These are phyloP conservation scores for Gastrophryne carolinensis DNA, from an alignment of 2,797 vertebrate genomes.

Conservation along the genomic window DNA sequence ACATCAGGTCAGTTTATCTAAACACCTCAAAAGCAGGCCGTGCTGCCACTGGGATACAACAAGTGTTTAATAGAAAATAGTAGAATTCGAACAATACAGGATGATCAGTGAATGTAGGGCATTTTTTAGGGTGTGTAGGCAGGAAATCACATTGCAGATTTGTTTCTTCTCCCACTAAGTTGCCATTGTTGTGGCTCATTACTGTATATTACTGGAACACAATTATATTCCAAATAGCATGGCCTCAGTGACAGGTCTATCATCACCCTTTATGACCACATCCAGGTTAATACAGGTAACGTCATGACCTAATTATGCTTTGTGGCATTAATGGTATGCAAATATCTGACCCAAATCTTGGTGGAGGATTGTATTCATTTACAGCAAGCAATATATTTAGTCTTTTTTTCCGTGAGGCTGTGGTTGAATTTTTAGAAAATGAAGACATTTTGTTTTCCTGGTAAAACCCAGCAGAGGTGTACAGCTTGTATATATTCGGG, in stretches of 20 bases:
- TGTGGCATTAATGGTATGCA: neutral
- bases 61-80: neutral
- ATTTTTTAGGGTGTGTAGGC: conserved; percentile 58
- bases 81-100: neutral
- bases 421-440: neutral
- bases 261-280: neutral
- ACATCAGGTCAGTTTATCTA: too few species aligned
- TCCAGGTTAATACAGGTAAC: neutral
- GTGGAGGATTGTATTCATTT: neutral
- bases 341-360: conserved; percentile 13
- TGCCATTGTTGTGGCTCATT: conserved; percentile 46
- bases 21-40: neutral
- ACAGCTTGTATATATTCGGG: neutral
- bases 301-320: neutral
- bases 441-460: neutral
- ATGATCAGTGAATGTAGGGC: neutral
- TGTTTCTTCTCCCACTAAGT: too few species aligned
- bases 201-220: neutral
- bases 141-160: conserved; percentile 66
- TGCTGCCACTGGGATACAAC: neutral
- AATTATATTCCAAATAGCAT: neutral
- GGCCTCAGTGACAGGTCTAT: neutral
- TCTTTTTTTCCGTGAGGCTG: neutral
- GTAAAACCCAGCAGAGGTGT: neutral
- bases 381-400: neutral